These are phyloP conservation scores for Galeopsomyia nigrocyanea DNA, from an alignment of 2,888 invertebrate species.

Conservation along the genomic window DNA sequence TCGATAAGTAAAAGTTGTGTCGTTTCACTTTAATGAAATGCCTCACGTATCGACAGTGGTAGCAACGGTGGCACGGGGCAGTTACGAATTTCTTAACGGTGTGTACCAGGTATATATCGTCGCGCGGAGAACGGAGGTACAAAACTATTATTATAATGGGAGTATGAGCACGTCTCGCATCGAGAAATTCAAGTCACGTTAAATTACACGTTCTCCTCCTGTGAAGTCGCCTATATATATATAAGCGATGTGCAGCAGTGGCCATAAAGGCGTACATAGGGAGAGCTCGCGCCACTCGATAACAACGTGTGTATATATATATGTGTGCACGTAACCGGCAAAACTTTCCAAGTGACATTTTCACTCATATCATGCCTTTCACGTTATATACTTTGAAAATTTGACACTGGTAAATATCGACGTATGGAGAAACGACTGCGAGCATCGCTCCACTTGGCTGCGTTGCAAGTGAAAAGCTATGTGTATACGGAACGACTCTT, in stretches of 20 bases:
- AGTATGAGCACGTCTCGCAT: not conserved
- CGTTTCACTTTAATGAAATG: not conserved
- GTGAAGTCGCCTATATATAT: not conserved
- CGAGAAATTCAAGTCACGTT: conserved; percentile 27
- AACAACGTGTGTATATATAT: not conserved
- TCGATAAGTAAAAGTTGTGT: not conserved
- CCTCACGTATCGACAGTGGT: no score
- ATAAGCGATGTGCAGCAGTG: conserved; percentile 8
- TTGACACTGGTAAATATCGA: conserved; percentile 22
- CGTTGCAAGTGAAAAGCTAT: conserved; percentile 3
- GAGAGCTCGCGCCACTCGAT: not conserved
- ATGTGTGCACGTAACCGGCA: not conserved
- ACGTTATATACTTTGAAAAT: conserved; percentile 9
- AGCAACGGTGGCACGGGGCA: no score
- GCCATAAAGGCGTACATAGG: conserved; percentile 5
- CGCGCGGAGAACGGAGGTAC: no score
- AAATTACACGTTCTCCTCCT: conserved; percentile 23
- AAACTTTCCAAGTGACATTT: conserved; percentile 31
- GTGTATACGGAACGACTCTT: not conserved
- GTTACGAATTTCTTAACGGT: no score
- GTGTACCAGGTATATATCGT: no score
- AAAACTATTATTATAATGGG: no score
- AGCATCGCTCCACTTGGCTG: no score
- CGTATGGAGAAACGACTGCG: no score
- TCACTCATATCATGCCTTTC: conserved; percentile 29